Percentiles rank a stretch among this genome's conserved stretches.
Evolutionary conservation across 2,888 invertebrate species (phyloP).

Genomic region (Volucella bombylans): DNA sequence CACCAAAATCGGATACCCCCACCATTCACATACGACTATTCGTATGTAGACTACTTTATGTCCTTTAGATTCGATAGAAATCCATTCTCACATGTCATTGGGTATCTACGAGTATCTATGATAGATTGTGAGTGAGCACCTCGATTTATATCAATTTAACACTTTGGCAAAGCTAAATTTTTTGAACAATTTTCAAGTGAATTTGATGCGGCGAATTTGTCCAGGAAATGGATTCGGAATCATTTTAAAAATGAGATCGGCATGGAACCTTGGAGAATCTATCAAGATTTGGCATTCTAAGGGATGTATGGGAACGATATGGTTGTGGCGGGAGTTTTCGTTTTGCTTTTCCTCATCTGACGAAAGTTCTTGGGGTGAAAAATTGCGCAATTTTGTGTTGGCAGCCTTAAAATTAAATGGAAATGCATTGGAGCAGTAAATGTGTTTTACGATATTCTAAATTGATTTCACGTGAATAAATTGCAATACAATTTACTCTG

Average conservation of each 20-base stretch:
- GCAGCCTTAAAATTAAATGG: slow-evolving; percentile 24
- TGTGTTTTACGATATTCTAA: background rate
- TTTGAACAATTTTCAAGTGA: background rate
- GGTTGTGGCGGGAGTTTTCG: slow-evolving; percentile 1
- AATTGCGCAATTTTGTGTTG: slow-evolving; percentile 36
- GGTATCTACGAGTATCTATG: slow-evolving; percentile 11
- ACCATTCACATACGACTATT: background rate
- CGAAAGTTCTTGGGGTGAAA: background rate
- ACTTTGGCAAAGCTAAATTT: background rate
- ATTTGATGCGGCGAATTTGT: slow-evolving; percentile 34
- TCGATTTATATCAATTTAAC: slow-evolving; percentile 60
- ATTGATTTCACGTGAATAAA: background rate
- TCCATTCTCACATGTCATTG: slow-evolving; percentile 23
- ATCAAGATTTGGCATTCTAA: slow-evolving; percentile 14
- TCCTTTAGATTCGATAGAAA: slow-evolving; percentile 18
- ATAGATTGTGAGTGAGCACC: background rate
- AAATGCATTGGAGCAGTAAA: slow-evolving; percentile 27
- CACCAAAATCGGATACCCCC: background rate
- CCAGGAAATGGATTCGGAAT: slow-evolving; percentile 64
- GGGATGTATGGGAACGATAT: background rate
- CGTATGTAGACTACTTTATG: background rate
- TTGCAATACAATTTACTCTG: too few relatives aligned
- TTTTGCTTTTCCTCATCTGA: background rate
- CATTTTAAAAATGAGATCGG: slow-evolving; percentile 54
- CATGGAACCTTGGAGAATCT: slow-evolving; percentile 29